phyloP scores from a whole-genome alignment of 2,113 vertebrate species.

The Turdus rufiventris region DNA sequence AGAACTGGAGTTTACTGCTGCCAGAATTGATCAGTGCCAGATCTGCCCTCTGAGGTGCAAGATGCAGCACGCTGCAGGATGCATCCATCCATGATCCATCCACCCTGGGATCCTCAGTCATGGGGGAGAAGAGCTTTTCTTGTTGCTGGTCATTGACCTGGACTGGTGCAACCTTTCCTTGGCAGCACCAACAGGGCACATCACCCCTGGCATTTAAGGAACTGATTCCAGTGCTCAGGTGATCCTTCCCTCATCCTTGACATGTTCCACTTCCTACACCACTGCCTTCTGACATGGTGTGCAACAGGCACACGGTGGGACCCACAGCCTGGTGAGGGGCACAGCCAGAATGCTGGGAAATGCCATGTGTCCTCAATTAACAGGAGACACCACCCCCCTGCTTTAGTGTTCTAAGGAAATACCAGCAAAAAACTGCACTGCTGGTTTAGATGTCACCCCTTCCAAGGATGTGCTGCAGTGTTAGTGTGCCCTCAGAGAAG shows the following conservation, averaged over 20 bases:
- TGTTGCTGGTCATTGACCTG: not conserved
- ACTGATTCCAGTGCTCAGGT: not conserved
- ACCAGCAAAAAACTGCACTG: not conserved
- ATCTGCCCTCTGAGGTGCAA: not conserved
- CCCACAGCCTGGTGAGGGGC: fast-evolving
- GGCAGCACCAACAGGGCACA: not conserved
- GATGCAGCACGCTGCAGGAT: fast-evolving
- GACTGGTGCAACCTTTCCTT: not conserved
- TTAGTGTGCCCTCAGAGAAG: not conserved
- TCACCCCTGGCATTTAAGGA: not conserved
- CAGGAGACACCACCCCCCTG: not conserved
- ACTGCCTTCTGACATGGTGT: fast-evolving
- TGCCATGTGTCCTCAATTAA: fast-evolving
- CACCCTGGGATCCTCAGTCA: not conserved
- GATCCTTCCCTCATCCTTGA: not conserved
- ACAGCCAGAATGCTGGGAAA: fast-evolving
- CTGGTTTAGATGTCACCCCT: not conserved
- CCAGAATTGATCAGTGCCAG: not conserved
- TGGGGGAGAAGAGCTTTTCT: not conserved
- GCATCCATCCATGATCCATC: not conserved
- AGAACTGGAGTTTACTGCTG: not conserved
- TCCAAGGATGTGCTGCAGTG: not conserved
- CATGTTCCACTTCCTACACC: fast-evolving
- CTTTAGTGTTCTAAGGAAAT: not conserved
- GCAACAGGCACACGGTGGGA: fast-evolving